Evolutionary conservation across 2,888 invertebrate species (phyloP).

Genomic region (Drosophila meridiana): DNA sequence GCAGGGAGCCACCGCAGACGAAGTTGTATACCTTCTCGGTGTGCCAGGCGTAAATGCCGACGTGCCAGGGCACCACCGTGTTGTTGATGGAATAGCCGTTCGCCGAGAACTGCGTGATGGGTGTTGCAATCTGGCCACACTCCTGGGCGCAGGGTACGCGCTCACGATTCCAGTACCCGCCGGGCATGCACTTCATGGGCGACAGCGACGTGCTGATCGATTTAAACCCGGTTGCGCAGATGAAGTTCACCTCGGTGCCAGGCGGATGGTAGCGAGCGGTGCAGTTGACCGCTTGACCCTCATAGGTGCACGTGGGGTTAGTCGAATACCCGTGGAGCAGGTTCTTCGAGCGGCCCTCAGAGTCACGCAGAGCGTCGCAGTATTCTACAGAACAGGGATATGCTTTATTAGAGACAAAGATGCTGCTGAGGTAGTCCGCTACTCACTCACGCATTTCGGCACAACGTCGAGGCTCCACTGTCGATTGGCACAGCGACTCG

Average conservation of each 20-base stretch:
- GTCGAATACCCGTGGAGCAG: slow-evolving; percentile 65
- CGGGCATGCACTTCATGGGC: slow-evolving; percentile 47
- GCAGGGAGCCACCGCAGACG: slow-evolving; percentile 61
- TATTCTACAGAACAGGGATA: slow-evolving; percentile 39
- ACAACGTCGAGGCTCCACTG: slow-evolving; percentile 53
- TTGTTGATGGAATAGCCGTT: slow-evolving; percentile 63
- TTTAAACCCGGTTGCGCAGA: slow-evolving; percentile 60
- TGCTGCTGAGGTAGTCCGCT: neutral
- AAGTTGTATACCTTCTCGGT: slow-evolving; percentile 56
- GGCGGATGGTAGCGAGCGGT: slow-evolving; percentile 53
- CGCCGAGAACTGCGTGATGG: slow-evolving; percentile 61
- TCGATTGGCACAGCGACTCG: slow-evolving; percentile 51
- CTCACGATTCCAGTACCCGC: slow-evolving; percentile 58
- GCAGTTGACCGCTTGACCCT: slow-evolving; percentile 56
- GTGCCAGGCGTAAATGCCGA: slow-evolving; percentile 57
- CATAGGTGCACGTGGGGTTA: slow-evolving; percentile 37
- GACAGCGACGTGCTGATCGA: slow-evolving; percentile 20
- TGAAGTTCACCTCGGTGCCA: slow-evolving; percentile 62
- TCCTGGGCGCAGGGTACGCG: slow-evolving; percentile 57
- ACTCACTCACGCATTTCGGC: slow-evolving; percentile 71
- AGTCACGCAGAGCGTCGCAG: slow-evolving; percentile 42
- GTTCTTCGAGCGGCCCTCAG: slow-evolving; percentile 25
- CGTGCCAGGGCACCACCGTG: slow-evolving; percentile 67
- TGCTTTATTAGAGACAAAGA: neutral
- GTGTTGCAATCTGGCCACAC: slow-evolving; percentile 70